A percentile compares a stretch with the other conserved stretches of the same genome.
Conservation (phyloP, 1,140 invertebrate species). For the Procambarus clarkii region DNA sequence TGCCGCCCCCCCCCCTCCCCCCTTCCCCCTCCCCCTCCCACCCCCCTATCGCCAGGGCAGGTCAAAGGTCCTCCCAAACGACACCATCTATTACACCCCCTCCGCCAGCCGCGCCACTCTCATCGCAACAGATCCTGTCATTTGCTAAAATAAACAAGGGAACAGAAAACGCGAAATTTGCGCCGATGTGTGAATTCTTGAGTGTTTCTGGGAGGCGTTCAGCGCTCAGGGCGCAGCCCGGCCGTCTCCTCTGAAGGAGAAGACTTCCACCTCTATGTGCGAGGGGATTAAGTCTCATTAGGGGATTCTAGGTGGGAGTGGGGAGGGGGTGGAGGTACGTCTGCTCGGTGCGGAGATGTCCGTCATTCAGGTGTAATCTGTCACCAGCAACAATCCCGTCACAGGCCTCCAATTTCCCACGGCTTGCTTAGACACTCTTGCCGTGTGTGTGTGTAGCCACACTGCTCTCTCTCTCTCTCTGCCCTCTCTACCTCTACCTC, state of each 20-base stretch:
- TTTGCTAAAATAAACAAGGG: conserved; percentile 67
- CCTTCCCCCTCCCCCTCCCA: neutral
- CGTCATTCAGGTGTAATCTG: conserved; percentile 36
- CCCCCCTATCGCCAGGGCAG: neutral
- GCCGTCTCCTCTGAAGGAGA: neutral
- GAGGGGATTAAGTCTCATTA: neutral
- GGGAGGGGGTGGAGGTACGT: neutral
- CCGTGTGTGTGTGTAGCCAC: no score
- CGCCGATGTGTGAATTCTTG: conserved; percentile 19
- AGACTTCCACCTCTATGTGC: neutral
- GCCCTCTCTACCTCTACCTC: no score
- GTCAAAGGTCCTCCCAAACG: conserved; percentile 7
- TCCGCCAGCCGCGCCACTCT: conserved; percentile 11
- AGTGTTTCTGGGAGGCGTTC: conserved; percentile 22
- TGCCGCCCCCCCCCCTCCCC: neutral
- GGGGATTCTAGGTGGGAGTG: neutral
- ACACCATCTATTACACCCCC: neutral
- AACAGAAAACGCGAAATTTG: conserved; percentile 52
- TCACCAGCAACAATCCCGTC: conserved; percentile 18
- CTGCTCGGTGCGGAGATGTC: neutral
- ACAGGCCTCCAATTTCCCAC: no score
- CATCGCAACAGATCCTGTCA: conserved; percentile 61
- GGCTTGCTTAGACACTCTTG: no score
- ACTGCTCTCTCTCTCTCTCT: no score
- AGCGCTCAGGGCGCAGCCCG: neutral